Evolutionary conservation across 2,797 vertebrate species (phyloP).

Genomic region (Takifugu rubripes): DNA sequence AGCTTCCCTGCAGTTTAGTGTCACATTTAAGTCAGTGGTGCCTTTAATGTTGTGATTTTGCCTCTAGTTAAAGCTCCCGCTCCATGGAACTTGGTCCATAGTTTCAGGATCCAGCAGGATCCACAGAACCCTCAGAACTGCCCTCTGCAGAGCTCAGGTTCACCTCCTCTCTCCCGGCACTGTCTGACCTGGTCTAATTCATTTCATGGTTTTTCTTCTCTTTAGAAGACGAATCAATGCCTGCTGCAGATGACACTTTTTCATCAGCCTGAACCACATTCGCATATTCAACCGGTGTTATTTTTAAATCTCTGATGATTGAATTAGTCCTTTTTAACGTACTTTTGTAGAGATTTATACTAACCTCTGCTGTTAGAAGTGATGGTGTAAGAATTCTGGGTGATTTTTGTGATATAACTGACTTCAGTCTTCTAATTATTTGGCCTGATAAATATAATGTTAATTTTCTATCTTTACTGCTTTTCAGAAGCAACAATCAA

Average conservation of each 20-base stretch:
- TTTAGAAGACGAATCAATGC: conserved; percentile 13
- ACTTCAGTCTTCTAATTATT: background rate
- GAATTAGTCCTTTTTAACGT: too few species aligned
- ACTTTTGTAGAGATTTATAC: too few species aligned
- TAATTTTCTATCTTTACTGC: conserved; percentile 2
- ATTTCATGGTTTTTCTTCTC: conserved; percentile 13
- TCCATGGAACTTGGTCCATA: conserved; percentile 74
- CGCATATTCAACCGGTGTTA: background rate
- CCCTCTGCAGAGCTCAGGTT: conserved; percentile 60
- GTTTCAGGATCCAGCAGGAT: conserved; percentile 51
- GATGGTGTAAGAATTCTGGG: background rate
- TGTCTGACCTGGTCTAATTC: conserved; percentile 27
- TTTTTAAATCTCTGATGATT: background rate
- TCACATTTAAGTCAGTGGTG: conserved; percentile 7
- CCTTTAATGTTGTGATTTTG: conserved; percentile 52
- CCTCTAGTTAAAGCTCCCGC: conserved; percentile 63
- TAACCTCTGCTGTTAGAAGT: background rate
- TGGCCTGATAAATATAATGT: conserved; percentile 10
- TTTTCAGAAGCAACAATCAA: conserved; percentile 21
- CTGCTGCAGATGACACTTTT: background rate
- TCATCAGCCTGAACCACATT: conserved; percentile 25
- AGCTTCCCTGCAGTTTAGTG: background rate
- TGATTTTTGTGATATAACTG: too few species aligned
- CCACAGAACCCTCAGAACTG: conserved; percentile 47
- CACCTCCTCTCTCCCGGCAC: conserved; percentile 33